Evolutionary conservation across 2,113 vertebrate genomes (phyloP).

Genomic region (Microcebus jonahi): DNA sequence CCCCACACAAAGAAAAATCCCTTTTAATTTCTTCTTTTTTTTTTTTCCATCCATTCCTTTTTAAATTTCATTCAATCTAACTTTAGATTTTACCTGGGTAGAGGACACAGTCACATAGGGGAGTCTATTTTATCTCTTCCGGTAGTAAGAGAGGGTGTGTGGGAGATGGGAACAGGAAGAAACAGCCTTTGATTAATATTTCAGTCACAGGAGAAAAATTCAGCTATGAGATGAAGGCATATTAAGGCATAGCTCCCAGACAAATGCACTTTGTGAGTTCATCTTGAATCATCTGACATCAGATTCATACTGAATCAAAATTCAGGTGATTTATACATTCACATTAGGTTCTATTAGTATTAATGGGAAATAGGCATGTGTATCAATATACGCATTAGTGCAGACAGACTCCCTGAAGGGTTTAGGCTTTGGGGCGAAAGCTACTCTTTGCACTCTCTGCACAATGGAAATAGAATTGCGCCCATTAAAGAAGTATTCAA

Average conservation of each 20-base stretch:
- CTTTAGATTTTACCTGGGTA: conserved; percentile 45
- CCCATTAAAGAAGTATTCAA: conserved; percentile 7
- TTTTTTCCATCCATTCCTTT: conserved; percentile 43
- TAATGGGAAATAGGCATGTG: conserved; percentile 71
- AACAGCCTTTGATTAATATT: conserved; percentile 66
- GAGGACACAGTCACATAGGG: conserved; percentile 46
- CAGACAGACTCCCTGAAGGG: conserved; percentile 52
- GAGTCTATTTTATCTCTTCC: conserved; percentile 64
- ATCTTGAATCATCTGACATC: conserved; percentile 63
- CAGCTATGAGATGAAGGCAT: conserved; percentile 32
- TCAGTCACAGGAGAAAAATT: conserved; percentile 64
- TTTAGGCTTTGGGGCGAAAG: conserved; percentile 53
- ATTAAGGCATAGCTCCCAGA: conserved; percentile 55
- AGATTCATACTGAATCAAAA: conserved; percentile 76
- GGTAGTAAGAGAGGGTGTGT: neutral
- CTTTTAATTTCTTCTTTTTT: neutral
- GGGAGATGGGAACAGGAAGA: neutral
- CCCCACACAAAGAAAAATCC: neutral
- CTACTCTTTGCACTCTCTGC: conserved; percentile 47
- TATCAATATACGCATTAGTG: conserved; percentile 53
- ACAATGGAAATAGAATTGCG: conserved; percentile 31
- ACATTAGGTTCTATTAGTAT: conserved; percentile 75
- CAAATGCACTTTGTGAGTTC: conserved; percentile 75
- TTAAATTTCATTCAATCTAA: conserved; percentile 53
- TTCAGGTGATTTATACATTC: conserved; percentile 72